Evolutionary conservation across 2,113 vertebrate genomes (phyloP).

Genomic region (Mobula hypostoma): DNA sequence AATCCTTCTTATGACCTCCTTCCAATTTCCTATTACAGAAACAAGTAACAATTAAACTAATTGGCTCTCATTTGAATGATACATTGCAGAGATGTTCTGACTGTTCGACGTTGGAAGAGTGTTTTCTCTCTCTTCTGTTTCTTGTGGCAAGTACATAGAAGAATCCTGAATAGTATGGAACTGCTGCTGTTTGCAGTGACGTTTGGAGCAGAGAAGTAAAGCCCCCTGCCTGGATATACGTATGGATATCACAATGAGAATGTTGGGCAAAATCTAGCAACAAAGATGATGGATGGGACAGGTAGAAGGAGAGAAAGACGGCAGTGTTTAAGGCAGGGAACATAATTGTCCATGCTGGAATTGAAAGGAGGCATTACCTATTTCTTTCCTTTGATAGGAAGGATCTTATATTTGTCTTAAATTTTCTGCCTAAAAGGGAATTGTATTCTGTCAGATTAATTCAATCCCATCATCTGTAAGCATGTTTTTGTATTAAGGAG

Average conservation of each 20-base stretch:
- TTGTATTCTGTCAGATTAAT: neutral
- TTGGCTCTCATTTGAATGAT: neutral
- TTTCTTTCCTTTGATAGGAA: neutral
- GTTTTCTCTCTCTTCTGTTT: neutral
- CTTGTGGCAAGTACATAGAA: neutral
- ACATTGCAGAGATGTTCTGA: neutral
- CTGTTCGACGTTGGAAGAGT: neutral
- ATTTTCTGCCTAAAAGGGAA: neutral
- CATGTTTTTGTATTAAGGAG: neutral
- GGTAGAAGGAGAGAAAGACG: neutral
- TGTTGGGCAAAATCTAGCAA: neutral
- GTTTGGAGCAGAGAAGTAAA: neutral
- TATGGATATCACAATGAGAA: neutral
- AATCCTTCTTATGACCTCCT: neutral
- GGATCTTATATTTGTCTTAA: neutral
- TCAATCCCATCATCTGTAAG: neutral
- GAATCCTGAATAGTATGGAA: neutral
- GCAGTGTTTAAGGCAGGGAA: neutral
- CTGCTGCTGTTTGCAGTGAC: neutral
- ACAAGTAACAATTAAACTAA: neutral
- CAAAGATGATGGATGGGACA: neutral
- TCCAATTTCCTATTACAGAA: neutral
- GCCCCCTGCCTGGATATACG: conserved; percentile 15
- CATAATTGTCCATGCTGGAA: neutral
- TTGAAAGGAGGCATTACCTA: neutral